Percentiles rank a stretch among this genome's conserved stretches.
These are phyloP conservation scores for Bembecia ichneumoniformis DNA, from an alignment of 2,888 invertebrate genomes.

Conservation along the genomic window DNA sequence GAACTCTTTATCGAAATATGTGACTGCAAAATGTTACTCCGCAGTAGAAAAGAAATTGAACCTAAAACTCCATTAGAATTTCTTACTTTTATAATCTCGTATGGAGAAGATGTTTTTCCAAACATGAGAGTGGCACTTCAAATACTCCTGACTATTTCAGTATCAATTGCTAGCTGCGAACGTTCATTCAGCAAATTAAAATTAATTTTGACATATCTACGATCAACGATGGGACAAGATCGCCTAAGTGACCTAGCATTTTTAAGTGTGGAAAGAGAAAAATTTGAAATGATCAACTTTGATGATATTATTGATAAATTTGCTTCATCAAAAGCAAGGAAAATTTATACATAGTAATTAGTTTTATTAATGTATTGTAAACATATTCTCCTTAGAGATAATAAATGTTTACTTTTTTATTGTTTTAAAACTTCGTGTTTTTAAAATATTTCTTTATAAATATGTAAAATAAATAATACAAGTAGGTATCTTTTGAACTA, in stretches of 20 bases:
- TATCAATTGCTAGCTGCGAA: not conserved
- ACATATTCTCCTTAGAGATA: not conserved
- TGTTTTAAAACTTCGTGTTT: too few species aligned
- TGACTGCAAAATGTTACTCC: too few species aligned
- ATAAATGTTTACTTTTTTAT: too few species aligned
- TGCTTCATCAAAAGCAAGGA: not conserved
- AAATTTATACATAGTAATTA: too few species aligned
- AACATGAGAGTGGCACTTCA: not conserved
- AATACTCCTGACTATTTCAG: not conserved
- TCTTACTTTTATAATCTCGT: not conserved
- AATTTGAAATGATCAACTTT: not conserved
- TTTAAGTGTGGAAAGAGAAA: not conserved
- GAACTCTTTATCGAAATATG: too few species aligned
- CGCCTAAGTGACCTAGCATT: not conserved
- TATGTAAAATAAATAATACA: too few species aligned
- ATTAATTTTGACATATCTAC: not conserved
- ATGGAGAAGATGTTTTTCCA: not conserved
- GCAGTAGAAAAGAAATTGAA: too few species aligned
- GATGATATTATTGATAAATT: not conserved
- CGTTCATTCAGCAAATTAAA: not conserved
- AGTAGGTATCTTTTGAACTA: too few species aligned
- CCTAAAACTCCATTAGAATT: too few species aligned
- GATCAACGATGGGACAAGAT: not conserved
- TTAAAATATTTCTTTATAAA: too few species aligned
- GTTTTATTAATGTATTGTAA: conserved; percentile 1